Evolutionary conservation across 2,888 invertebrate species (phyloP), one percentile per base, ranked within the genome.

Genomic region (Drosophila eohydei): DNA sequence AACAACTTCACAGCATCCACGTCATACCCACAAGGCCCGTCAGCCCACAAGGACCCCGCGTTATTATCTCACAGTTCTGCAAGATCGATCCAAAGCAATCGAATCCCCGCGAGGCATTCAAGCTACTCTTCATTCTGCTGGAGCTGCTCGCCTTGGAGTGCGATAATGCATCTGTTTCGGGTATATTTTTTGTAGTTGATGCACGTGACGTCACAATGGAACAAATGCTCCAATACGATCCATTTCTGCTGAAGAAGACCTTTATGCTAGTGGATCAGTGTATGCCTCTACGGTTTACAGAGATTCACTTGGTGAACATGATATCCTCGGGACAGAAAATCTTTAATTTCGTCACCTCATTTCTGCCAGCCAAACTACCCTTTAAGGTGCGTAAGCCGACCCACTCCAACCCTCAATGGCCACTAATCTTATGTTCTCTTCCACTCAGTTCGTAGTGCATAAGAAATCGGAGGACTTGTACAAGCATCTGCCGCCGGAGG

Each of bases 231-330:
- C 91, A 90, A 26, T 89, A 82, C 28, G 88, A 91, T 73, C 84
- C 89, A 0, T 81, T 81, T 56, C 63, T 90, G 30, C 40, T 91
- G 4, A 90, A 88, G 72, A 92, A 90, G 46, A 54, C 76, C 6
- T 91, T 80, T 30, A 82, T 72, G 34, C 52, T 89, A 14, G 81
- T 86, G 36, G 86, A 90, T 16, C 78, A 84, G 30, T 91, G 90
- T n/a, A 11, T 91, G 38, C 92, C 91, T 0, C 34, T 91, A 52
- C 72, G 80, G 6, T 83, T 91, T 12, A 59, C 43, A 0, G 91
- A 90, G 68, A 73, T 91, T 9, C 92, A 92, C 41, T 8, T 92
- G 59, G 83, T 92, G 32, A 92, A 91, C 43, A 81, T 92, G 78
- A 78, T 83, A 2, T 86, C 88, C 16, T 86, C 91, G 8, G 75